Conservation (phyloP, 92 coral and sea anemone species). For the Diadumene lineata region DNA sequence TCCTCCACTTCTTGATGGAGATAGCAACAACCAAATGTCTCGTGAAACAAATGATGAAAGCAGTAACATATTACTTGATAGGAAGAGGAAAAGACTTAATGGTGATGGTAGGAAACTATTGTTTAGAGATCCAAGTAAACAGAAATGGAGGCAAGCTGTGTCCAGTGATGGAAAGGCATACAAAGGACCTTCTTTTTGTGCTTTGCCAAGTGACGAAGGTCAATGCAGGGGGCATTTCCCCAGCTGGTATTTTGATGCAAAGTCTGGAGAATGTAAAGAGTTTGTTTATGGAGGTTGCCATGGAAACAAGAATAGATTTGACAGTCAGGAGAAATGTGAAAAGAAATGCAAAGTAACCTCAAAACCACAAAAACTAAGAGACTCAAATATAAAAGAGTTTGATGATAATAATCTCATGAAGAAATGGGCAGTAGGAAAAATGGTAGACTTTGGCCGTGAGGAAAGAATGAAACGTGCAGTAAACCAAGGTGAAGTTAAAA, state of each 20-base stretch:
- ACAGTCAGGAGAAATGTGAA: slow-evolving; percentile 24
- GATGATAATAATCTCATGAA: background rate
- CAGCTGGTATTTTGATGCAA: slow-evolving; percentile 45
- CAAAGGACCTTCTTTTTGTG: slow-evolving; percentile 3
- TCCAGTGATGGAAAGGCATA: too few relatives aligned
- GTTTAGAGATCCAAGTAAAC: too few relatives aligned
- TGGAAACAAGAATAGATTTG: slow-evolving; percentile 57
- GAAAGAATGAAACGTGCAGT: background rate
- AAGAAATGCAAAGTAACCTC: slow-evolving; percentile 12
- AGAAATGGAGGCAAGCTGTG: too few relatives aligned
- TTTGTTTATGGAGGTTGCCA: slow-evolving; percentile 59
- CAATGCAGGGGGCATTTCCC: slow-evolving; percentile 43
- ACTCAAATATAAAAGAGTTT: background rate
- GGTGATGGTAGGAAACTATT: too few relatives aligned
- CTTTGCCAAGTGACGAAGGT: slow-evolving; percentile 27
- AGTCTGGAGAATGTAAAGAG: slow-evolving; percentile 17
- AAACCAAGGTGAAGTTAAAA: too few relatives aligned
- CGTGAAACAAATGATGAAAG: too few relatives aligned
- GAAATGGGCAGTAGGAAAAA: slow-evolving; percentile 2
- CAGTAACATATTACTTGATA: too few relatives aligned
- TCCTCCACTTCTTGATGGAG: too few relatives aligned
- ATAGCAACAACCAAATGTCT: too few relatives aligned
- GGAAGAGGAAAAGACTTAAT: too few relatives aligned
- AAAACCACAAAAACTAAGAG: background rate
- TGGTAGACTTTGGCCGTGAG: too few relatives aligned